These are phyloP conservation scores for Heliconius hortense DNA, from an alignment of 2,888 invertebrate species.

Conservation along the genomic window DNA sequence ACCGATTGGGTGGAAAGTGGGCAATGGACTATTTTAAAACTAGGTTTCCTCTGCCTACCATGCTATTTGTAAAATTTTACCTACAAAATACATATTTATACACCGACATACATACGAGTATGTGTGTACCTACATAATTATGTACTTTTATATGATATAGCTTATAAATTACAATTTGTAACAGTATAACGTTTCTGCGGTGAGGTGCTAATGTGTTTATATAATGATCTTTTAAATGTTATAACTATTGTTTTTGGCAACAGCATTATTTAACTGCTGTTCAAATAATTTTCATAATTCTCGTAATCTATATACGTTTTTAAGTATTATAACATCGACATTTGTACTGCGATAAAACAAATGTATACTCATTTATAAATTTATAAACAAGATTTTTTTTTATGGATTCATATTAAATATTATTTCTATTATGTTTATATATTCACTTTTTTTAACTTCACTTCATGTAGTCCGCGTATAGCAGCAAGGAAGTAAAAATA, in stretches of 20 bases:
- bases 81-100: too few species aligned
- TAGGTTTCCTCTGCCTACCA: too few species aligned
- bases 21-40: too few species aligned
- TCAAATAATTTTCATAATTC: neutral
- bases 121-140: too few species aligned
- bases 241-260: constrained; percentile 11
- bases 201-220: constrained; percentile 1
- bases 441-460: too few species aligned
- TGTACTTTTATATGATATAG: too few species aligned
- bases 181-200: neutral
- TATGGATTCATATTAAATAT: neutral
- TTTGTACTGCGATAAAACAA: neutral
- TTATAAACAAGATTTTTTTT: neutral
- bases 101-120: too few species aligned
- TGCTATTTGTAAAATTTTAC: too few species aligned
- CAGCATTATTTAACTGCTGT: neutral
- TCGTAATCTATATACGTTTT: neutral
- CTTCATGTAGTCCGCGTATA: too few species aligned
- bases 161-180: too few species aligned
- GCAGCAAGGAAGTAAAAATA: too few species aligned
- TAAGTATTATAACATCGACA: neutral
- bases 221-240: neutral
- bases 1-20: neutral
- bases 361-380: too few species aligned
- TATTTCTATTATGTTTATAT: neutral